Conservation (phyloP, 2,888 invertebrate species). For the Crepidodera aurea region DNA sequence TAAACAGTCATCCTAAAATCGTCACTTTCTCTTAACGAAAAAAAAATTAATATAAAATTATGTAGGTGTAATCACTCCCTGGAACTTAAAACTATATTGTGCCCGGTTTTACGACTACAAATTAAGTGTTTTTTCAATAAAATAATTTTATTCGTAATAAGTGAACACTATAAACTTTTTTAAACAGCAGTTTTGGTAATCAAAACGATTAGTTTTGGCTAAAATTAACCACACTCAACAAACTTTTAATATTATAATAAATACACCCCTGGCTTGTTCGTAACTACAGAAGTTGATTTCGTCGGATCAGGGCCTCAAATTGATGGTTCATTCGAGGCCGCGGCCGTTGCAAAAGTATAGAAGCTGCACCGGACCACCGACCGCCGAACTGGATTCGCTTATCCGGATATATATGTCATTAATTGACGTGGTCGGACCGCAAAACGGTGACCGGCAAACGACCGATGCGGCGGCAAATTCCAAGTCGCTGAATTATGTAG, state of each 20-base stretch:
- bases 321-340: constrained; percentile 27
- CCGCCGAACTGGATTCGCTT: constrained; percentile 25
- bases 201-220: no score
- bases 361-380: constrained; percentile 17
- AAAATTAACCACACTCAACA: neutral
- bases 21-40: no score
- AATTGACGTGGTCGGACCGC: constrained; percentile 32
- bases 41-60: no score
- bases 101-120: no score
- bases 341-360: constrained; percentile 24
- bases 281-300: constrained; percentile 46
- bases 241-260: no score
- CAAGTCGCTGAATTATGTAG: constrained; percentile 18
- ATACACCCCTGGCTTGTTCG: constrained; percentile 13
- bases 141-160: no score
- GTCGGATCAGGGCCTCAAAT: constrained; percentile 35
- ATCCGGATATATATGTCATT: constrained; percentile 34
- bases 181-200: no score
- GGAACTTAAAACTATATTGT: no score
- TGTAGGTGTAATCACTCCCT: no score
- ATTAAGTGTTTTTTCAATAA: no score
- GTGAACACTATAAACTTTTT: no score
- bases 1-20: no score
- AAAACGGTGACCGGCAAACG: constrained; percentile 13
- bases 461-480: constrained; percentile 15